Base-by-base conservation (phyloP, 2,888 invertebrate species). In the Acanthococcus lagerstroemiae region DNA sequence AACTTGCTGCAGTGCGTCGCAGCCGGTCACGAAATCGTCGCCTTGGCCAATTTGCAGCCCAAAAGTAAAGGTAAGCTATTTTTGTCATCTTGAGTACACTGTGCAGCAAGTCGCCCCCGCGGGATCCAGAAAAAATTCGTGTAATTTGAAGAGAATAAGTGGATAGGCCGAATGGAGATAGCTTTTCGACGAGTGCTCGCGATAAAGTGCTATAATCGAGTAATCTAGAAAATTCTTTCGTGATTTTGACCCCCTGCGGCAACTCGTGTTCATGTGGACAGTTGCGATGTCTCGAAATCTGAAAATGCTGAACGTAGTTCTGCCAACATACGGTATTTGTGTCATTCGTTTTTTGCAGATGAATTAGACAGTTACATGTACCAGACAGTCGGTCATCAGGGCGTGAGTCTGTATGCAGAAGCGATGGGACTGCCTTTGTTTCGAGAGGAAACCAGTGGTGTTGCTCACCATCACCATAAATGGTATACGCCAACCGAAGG, bases 361-460 rank as follows among this genome's bases (percentile, higher is more conserved):
- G 95, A 95, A 77, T 76, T 94, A 73, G 95, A 96, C 77, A 95
- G 95, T 75, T 97, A 91, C 76, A 99, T 99, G 99, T 99, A 96
- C 76, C 99, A 99, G 81, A 95, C 95, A 58, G 97, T 99, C 65
- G 99, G 97, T 1, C 92, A 95, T 76, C 91, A 95, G 80, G 94
- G 92, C 19, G 87, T 99, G 70, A 86, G 87, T 70, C 80, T 89
- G 70, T 90, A 95, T 76, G 91, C 95, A 25, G 88, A 93, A 76
- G 96, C 99, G 1, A 90, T 96, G 87, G 90, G 83, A 3, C 77
- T 99, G 67, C 97, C 97, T 0, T 78, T 99, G 57, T 97, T 88
- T 77, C 82, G 92, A 68, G 84, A 86, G 72, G 81, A 82, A 68
- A 97, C 96, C 65, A 81, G 83, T 71, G 97, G 99, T 45, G 82